Conservation (phyloP, 1,140 invertebrate species). For the Monomorium pharaonis region DNA sequence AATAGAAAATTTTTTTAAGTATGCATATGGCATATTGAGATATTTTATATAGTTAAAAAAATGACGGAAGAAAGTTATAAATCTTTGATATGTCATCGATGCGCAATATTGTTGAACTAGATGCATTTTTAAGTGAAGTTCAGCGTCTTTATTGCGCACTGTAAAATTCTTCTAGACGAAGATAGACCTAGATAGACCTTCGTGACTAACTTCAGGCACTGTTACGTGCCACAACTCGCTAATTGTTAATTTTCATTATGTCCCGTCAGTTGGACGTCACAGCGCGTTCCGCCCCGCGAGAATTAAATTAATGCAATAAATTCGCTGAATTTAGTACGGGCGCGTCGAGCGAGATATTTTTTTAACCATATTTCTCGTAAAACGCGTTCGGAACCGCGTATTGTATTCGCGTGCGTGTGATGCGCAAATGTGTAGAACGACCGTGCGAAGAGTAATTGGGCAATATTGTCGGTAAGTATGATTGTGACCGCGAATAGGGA, state of each 20-base stretch:
- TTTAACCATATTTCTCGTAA: conserved; percentile 46
- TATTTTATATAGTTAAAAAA: neutral
- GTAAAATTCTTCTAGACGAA: neutral
- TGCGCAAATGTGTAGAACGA: conserved; percentile 55
- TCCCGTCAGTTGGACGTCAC: neutral
- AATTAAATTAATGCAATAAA: conserved; percentile 64
- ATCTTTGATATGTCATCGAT: neutral
- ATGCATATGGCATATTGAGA: neutral
- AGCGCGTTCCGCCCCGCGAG: neutral
- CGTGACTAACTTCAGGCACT: neutral
- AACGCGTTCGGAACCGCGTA: conserved; percentile 14
- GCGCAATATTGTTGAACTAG: neutral
- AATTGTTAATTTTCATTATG: conserved; percentile 39
- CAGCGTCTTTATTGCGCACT: neutral
- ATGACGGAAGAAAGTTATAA: neutral
- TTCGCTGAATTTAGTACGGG: conserved; percentile 72
- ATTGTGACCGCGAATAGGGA: conserved; percentile 48
- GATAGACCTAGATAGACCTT: neutral
- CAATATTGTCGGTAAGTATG: conserved; percentile 51
- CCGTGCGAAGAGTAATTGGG: conserved; percentile 64
- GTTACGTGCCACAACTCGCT: conserved; percentile 25
- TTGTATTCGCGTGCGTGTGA: conserved; percentile 51
- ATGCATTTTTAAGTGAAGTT: neutral
- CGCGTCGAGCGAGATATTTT: conserved; percentile 66
- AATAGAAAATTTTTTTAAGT: neutral